Evolutionary conservation across 2,113 vertebrate genomes (phyloP), one percentile per base, ranked within the genome.

Genomic region (Pomatostomus ruficeps): DNA sequence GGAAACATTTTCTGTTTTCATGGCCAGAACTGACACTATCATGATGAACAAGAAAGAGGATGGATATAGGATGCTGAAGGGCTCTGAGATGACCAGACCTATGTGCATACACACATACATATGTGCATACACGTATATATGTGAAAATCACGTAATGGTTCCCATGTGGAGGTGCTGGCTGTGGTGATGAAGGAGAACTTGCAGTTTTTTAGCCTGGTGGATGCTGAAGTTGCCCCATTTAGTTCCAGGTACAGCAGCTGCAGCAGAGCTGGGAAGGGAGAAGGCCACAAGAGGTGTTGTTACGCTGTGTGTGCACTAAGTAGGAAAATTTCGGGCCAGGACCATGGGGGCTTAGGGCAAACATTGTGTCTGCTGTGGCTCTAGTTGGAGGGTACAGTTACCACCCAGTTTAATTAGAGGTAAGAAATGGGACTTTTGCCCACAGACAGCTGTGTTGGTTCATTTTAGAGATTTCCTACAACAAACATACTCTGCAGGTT

Each of bases 51-150:
- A 35, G 85, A 89, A 95, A 31, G 49, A 83, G 85, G 82, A 49
- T 3, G 19, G 67, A 43, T 38, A 36, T 13, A 59, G 81, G 87
- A n/a, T 76, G 19, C 55, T 26, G 26, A 55, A 77, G n/a, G 38
- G 54, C 85, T 96, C 70, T 5, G 23, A 92, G 91, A 79, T 70
- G 76, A 55, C 36, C 36, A 5, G 51, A 70, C 57, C 38, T 11
- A 48, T 29, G 36, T 52, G 2, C 3, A 11, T 6, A 9, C 2
- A 24, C 17, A 4, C 3, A 5, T 6, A 1, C 3, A 3, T 31
- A 8, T 54, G 5, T 35, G 4, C 12, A 18, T 17, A 11, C 1
- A 8, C 20, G 9, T 6, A 21, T 7, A 22, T 11, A 9, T 9
- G 6, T 45, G 58, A 31, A 40, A 52, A 17, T n/a, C 63, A n/a